These are phyloP conservation scores for honey bee (Apis mellifera) DNA, from an alignment of 1,140 invertebrate genomes.

Conservation along the genomic window Amel_HAv3.1 CM009932.2:671501-672000, in stretches of 20 bases:
- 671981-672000: neutral
- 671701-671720: neutral
- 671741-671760: neutral
- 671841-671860: constrained; percentile 6
- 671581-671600: constrained; percentile 15
- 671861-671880: neutral
- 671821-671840: neutral
- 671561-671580: constrained; percentile 1
- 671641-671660: neutral
- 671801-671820: constrained; percentile 18
- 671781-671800: constrained; percentile 32
- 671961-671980: neutral
- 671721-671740: neutral
- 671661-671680: neutral
- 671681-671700: neutral
- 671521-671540: constrained; percentile 4
- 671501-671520: neutral
- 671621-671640: neutral
- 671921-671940: neutral
- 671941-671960: neutral
- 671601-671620: neutral
- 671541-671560: neutral
- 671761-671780: neutral
- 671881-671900: neutral
- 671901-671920: neutral